Base-by-base conservation (phyloP, 1,140 invertebrate genomes). In the Ylistrum balloti region DNA sequence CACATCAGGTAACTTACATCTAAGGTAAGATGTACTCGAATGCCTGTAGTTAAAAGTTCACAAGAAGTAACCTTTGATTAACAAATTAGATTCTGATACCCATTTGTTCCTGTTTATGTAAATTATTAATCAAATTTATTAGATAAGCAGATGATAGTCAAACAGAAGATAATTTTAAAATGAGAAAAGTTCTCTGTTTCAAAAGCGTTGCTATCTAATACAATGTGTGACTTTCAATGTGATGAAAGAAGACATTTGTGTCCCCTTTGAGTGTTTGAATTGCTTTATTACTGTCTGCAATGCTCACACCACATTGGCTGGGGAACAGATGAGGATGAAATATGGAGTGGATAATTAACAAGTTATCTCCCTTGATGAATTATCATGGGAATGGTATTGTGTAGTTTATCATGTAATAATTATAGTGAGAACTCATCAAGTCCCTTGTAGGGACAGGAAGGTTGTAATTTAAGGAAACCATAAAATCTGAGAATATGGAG, bases 281-380 rank as follows among this genome's bases (percentile, higher is more conserved):
- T 74, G n/a, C 22, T 74, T 74, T 74, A 74, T 74, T 28, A 74
- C 56, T 74, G 56, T 74, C 56, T 74, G 56, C 56, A 28, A n/a
- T 74, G 56, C 56, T 74, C 56, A 3, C 56, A 74, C 17, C 3
- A 28, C 22, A 74, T n/a, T 28, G 56, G 22, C 56, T 17, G 56
- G 56, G 56, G 56, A 74, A 28, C n/a, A 28, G 22, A 2, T 5
- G 56, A 74, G 3, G 20, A 74, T 74, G 56, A 74, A 74, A 74
- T 74, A 74, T 74, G 56, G 56, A 74, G 56, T 74, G n/a, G 56
- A 74, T 74, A 74, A 74, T 74, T n/a, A 74, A 74, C 22, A 74
- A 11, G 56, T 74, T 74, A 74, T 74, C 56, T 74, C 56, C 56
- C 56, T 28, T 74, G 56, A 74, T 28, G 56, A 74, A 74, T 74